A percentile compares a stretch with the other conserved stretches of the same genome.
Conservation (phyloP, 2,888 invertebrate genomes). For the Strigamia maritima region DNA sequence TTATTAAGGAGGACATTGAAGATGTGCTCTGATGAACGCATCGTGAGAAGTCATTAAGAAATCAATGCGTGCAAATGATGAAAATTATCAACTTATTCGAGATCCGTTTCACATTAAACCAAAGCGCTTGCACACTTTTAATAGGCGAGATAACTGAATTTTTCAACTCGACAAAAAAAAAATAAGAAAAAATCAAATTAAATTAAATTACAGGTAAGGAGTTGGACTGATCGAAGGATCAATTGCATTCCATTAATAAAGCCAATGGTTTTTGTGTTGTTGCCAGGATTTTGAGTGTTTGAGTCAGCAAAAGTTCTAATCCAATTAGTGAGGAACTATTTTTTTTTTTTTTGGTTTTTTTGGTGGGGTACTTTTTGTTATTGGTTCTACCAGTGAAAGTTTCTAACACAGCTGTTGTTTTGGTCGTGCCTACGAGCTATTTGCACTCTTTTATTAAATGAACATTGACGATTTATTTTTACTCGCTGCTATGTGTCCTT, state of each 20-base stretch:
- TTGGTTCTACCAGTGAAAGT: neutral
- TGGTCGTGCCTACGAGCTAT: constrained; percentile 1
- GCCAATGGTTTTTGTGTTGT: neutral
- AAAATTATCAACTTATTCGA: neutral
- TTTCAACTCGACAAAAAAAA: neutral
- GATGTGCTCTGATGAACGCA: constrained; percentile 1
- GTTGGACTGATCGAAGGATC: neutral
- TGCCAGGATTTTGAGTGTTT: constrained; percentile 15
- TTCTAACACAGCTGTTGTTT: constrained; percentile 7
- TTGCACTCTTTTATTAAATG: constrained; percentile 6
- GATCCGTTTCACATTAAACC: neutral
- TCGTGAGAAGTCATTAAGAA: constrained; percentile 6
- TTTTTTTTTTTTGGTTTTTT: neutral
- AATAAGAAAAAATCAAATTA: too few species aligned
- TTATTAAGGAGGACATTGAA: constrained; percentile 10
- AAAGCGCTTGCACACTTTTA: neutral
- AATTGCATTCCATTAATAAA: neutral
- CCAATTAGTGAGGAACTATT: neutral
- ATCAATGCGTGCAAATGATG: constrained; percentile 10
- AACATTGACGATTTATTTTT: constrained; percentile 4
- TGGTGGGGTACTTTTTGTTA: constrained; percentile 6
- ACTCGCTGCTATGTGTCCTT: neutral
- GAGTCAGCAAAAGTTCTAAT: constrained; percentile 10
- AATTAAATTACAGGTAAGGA: neutral
- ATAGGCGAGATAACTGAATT: neutral